Base-by-base conservation (phyloP, 2,888 invertebrate species). In the Ametastegia equiseti region DNA sequence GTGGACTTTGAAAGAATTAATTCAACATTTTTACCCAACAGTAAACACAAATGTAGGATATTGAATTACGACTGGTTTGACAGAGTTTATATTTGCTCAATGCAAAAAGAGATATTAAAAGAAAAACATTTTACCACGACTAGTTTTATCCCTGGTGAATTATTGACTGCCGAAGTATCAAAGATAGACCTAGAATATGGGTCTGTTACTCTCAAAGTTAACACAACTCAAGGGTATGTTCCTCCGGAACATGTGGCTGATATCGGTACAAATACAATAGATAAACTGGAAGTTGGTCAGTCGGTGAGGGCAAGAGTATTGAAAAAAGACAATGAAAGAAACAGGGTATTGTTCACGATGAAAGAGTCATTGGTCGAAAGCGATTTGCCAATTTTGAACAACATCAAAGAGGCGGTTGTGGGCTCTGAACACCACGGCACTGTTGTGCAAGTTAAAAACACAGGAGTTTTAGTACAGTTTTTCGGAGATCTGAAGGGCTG, bases 31-130 rank as follows among this genome's bases (percentile, higher is more conserved):
- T 90, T 81, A 91, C 92, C 84, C 92, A 93, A 54, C 93, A 93
- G 92, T 1, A 88, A 82, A 33, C 92, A 93, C 83, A 88, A 88
- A 42, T 93, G 93, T 36, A 93, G 96, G 33, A 92, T 97, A 0
- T 88, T 96, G 0, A 93, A 94, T 80, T 96, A 95, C 92, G 94
- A 95, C 89, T 91, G 93, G 36, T 92, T 95, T 65, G 95, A 96
- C 87, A 93, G 93, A 83, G 87, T 94, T 42, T 96, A 95, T 90
- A 93, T 95, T 9, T 95, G 96, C 86, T 93, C 95, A 1, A 95
- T 95, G 91, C 94, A 95, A 88, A 90, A 93, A 1, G 86, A 91
- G 0, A 83, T 95, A 2, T 86, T 96, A 1, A 90, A 92, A 39
- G 94, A 95, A 88, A 93, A 93, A 84, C 92, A 93, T 88, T 95